These are phyloP conservation scores for Pogoniulus pusillus DNA, from an alignment of 2,797 vertebrate genomes.

Conservation along the genomic window DNA sequence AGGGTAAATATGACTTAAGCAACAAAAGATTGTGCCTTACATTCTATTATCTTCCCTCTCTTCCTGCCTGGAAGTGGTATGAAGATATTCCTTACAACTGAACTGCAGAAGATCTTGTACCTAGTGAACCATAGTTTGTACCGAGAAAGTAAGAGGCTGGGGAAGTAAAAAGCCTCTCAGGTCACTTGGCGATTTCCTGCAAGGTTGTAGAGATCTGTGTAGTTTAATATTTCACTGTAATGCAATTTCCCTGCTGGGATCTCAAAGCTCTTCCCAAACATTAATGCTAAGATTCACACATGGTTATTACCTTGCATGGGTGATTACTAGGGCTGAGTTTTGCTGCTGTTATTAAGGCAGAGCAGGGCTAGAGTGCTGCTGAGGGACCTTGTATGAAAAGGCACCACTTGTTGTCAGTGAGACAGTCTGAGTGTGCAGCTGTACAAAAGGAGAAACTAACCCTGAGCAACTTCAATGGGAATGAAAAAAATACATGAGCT, in stretches of 20 bases:
- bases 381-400: not conserved
- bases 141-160: not conserved
- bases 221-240: constrained; percentile 9
- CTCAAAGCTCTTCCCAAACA: not conserved
- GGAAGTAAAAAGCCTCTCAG: not conserved
- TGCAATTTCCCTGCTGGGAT: constrained; percentile 36
- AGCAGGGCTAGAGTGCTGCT: not conserved
- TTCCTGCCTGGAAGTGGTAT: not conserved
- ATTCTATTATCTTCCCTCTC: not conserved
- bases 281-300: not conserved
- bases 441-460: not conserved
- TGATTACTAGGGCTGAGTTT: not conserved
- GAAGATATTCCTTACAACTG: constrained; percentile 15
- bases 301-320: not conserved
- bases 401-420: not conserved
- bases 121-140: not conserved
- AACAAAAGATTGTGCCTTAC: not conserved
- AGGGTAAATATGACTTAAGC: not conserved
- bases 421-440: not conserved
- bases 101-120: constrained; percentile 36
- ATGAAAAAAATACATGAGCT: not conserved
- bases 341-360: not conserved
- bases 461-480: not conserved
- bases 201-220: not conserved
- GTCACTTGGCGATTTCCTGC: not conserved